Evolutionary conservation across 2,113 vertebrate species (phyloP).

Genomic region (Upupa epops): DNA sequence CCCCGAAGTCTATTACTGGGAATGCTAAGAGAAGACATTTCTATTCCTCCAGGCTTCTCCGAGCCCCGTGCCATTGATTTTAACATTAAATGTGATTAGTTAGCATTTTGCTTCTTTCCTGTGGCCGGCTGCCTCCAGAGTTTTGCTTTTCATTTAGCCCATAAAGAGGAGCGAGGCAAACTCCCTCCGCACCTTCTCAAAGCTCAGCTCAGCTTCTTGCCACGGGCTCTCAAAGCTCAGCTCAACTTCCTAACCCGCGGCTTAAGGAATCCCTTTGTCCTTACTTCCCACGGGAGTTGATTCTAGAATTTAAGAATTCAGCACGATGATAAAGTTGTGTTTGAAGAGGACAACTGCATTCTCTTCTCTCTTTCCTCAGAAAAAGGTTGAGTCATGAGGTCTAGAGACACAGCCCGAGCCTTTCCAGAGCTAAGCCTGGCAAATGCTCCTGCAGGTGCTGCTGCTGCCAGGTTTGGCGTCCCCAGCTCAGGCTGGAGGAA

Average conservation of each 20-base stretch:
- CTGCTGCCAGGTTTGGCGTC: neutral
- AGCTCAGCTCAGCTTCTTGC: neutral
- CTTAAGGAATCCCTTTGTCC: neutral
- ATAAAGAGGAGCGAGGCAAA: slow-evolving; percentile 20
- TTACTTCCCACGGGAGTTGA: neutral
- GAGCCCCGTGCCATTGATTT: slow-evolving; percentile 62
- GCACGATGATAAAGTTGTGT: too few species aligned
- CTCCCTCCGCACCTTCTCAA: neutral
- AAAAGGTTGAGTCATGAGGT: accelerated
- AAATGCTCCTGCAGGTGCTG: neutral
- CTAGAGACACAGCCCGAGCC: neutral
- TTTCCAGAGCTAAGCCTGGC: neutral
- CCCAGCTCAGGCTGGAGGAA: neutral
- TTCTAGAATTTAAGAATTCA: neutral
- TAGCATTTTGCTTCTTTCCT: slow-evolving; percentile 55
- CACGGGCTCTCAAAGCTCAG: neutral
- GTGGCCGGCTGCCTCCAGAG: slow-evolving; percentile 40
- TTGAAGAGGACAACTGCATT: neutral
- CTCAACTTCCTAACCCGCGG: too few species aligned
- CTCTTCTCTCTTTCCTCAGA: neutral
- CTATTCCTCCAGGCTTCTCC: slow-evolving; percentile 43
- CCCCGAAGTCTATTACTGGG: slow-evolving; percentile 2
- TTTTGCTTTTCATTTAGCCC: slow-evolving; percentile 61
- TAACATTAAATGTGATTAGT: slow-evolving; percentile 66
- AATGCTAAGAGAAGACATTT: slow-evolving; percentile 47